Evolutionary conservation across 2,113 vertebrate genomes (phyloP).

Genomic region (Albula goreensis): DNA sequence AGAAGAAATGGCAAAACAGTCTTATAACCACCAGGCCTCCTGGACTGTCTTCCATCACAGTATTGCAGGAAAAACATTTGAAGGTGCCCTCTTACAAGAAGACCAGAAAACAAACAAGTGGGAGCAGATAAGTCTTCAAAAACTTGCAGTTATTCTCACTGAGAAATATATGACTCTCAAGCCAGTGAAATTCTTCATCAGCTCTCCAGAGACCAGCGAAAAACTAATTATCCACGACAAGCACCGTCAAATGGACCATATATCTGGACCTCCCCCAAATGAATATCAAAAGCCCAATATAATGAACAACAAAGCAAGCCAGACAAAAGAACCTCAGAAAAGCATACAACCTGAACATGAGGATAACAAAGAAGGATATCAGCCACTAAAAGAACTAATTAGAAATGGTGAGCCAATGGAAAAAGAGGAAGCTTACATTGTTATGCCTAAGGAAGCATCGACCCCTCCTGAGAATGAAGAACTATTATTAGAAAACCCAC

Average conservation of each 20-base stretch:
- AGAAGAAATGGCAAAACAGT: slow-evolving; percentile 9
- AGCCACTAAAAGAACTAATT: too few species aligned
- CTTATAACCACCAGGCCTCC: background rate
- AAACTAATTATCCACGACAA: background rate
- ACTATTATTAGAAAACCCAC: too few species aligned
- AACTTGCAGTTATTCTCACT: slow-evolving; percentile 30
- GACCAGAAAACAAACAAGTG: background rate
- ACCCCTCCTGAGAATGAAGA: too few species aligned
- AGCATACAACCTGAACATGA: background rate
- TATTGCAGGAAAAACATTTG: slow-evolving; percentile 13
- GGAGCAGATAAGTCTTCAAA: background rate
- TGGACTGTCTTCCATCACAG: slow-evolving; percentile 23
- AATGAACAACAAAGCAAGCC: background rate
- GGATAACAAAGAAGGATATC: background rate
- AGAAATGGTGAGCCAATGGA: too few species aligned
- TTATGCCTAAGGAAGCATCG: too few species aligned
- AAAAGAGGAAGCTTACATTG: too few species aligned
- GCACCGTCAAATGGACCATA: background rate
- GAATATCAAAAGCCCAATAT: background rate
- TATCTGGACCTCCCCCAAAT: background rate
- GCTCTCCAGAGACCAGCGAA: background rate
- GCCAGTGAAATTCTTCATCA: background rate
- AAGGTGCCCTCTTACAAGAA: slow-evolving; percentile 27
- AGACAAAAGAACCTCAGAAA: background rate
- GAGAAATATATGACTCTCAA: slow-evolving; percentile 3